Evolutionary conservation across 1,140 invertebrate species (phyloP), one percentile per base, ranked within the genome.

Genomic region (Aethina tumida): DNA sequence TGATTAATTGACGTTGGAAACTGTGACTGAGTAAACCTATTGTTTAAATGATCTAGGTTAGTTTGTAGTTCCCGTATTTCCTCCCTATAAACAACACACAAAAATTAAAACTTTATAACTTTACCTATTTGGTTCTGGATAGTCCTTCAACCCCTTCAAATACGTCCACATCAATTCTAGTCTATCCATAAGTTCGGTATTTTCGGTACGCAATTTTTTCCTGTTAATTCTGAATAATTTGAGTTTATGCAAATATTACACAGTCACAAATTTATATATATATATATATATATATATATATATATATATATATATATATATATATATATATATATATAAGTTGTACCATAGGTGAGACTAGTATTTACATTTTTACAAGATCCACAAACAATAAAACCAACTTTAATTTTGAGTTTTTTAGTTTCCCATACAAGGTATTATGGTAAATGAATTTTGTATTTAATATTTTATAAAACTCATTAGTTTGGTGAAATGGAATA

Each of bases 51-150:
- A 51, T 67, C 65, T 64, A 70, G 59, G 61, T 64, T 70, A 59
- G 66, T 66, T 62, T 70, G 67, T 62, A 70, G 60, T 57, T 65
- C 58, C 50, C 63, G 66, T 66, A 70, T 69, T 65, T 70, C 67
- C 60, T 66, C 61, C 65, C 68, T 70, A 53, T 47, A 57, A 44
- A 53, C 24, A 54, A 53, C 59, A 65, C 51, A 61, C 53, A 50
- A 22, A 18, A 31, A 26, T 44, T 44, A 44, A 16, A 20, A 33
- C 5, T 17, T 26, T n/a, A 10, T 34, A 35, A 6, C n/a, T 21
- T 18, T 30, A 21, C 4, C 32, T 37, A 30, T 30, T 24, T 42
- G 33, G 2, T 19, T 21, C 5, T 22, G 4, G 13, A 10, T 26
- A 3, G 2, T 26, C 35, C 26, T 22, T 31, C 27, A 31, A 20